These are phyloP conservation scores for Empidonax alnorum DNA, from an alignment of 2,113 vertebrate genomes.

Conservation along the genomic window DNA sequence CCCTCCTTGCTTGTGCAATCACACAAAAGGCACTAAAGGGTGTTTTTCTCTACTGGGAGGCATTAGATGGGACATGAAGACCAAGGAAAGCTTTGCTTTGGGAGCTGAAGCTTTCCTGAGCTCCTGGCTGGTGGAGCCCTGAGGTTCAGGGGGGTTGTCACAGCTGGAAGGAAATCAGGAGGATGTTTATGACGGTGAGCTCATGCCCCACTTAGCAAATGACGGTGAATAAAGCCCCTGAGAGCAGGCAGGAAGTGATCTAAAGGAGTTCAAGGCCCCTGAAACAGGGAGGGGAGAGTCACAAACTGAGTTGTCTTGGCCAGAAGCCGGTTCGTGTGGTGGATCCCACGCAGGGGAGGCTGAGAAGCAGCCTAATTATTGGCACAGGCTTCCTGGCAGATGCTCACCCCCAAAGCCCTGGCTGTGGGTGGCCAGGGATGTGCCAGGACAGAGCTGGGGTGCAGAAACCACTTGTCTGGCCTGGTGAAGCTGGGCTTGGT, in stretches of 20 bases:
- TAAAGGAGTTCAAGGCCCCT: not conserved
- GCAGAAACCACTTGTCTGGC: not conserved
- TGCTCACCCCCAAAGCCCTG: not conserved
- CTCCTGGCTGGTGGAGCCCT: not conserved
- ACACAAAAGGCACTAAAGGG: not conserved
- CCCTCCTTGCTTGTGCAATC: not conserved
- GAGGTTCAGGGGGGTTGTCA: not conserved
- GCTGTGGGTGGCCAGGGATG: not conserved
- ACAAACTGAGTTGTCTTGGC: not conserved
- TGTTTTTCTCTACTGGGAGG: not conserved
- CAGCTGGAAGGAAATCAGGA: rapidly evolving
- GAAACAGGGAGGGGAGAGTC: not conserved
- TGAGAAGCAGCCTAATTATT: not conserved
- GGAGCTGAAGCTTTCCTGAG: not conserved
- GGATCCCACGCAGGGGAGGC: not conserved
- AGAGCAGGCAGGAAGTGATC: not conserved
- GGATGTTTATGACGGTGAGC: not conserved
- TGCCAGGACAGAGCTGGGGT: not conserved
- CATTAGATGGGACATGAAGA: not conserved
- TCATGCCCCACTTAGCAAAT: not conserved
- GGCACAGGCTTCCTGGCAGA: not conserved
- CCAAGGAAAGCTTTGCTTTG: not conserved
- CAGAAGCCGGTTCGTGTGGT: not conserved
- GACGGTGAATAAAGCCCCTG: not conserved
- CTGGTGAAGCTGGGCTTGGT: not conserved